A percentile compares a stretch with the other conserved stretches of the same genome.
These are phyloP conservation scores for Aphelenchoides avenae DNA, from an alignment of 1,140 invertebrate genomes.

Conservation along the genomic window DNA sequence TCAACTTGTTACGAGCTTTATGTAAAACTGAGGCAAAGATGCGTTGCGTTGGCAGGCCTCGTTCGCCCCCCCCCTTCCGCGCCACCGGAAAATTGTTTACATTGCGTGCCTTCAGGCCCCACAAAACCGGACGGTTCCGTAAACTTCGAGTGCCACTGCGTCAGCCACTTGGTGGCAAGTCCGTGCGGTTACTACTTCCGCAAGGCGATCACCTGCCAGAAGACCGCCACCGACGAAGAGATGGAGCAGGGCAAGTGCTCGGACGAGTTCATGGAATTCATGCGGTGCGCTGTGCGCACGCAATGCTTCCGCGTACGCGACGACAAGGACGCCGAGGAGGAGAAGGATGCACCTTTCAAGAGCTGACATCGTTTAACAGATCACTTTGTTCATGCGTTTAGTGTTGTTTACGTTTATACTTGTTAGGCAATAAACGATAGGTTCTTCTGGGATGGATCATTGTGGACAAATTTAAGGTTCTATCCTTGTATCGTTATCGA, in stretches of 20 bases:
- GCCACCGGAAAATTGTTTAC: too few species aligned
- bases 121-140: constrained; percentile 50
- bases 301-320: constrained; percentile 37
- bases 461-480: too few species aligned
- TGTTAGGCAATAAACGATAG: too few species aligned
- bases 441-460: too few species aligned
- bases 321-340: neutral
- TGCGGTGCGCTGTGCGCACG: constrained; percentile 51
- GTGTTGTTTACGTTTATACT: too few species aligned
- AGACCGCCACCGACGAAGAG: constrained; percentile 30
- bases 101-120: constrained; percentile 42
- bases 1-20: neutral
- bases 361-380: too few species aligned
- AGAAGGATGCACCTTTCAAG: constrained; percentile 22
- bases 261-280: constrained; percentile 53
- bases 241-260: constrained; percentile 49
- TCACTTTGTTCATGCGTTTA: too few species aligned
- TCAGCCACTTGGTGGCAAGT: constrained; percentile 51
- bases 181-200: constrained; percentile 53
- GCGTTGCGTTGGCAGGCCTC: too few species aligned
- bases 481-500: too few species aligned
- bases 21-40: neutral
- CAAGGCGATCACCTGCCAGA: constrained; percentile 55
- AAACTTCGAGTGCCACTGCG: constrained; percentile 58
- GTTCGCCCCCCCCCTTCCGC: too few species aligned